Conservation (phyloP, 2,888 invertebrate species). For the Nephrotoma appendiculata region DNA sequence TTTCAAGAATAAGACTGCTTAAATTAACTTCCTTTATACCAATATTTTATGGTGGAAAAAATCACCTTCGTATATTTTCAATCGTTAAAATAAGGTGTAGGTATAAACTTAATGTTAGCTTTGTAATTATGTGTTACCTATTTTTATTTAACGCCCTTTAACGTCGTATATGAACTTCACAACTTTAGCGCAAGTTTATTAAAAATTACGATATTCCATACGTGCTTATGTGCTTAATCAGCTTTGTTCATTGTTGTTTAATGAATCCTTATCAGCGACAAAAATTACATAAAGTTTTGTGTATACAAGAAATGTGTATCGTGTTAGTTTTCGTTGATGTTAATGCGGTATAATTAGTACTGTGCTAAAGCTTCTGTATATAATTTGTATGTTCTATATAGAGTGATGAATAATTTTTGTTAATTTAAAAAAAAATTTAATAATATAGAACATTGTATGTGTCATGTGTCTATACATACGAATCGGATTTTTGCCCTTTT, state of each 20-base stretch:
- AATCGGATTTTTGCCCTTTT: background rate
- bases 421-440: background rate
- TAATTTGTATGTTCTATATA: background rate
- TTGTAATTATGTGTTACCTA: background rate
- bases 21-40: too few relatives aligned
- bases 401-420: background rate
- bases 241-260: background rate
- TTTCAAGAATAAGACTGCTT: too few relatives aligned
- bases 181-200: background rate
- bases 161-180: background rate
- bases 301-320: background rate
- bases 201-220: background rate
- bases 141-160: background rate
- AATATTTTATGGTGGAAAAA: too few relatives aligned
- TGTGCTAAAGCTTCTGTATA: background rate
- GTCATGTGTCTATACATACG: background rate
- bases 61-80: too few relatives aligned
- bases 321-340: background rate
- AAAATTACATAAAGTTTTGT: background rate
- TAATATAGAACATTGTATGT: background rate
- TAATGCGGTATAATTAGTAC: background rate
- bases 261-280: conserved; percentile 2
- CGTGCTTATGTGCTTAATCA: background rate
- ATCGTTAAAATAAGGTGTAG: too few relatives aligned
- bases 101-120: background rate